Base-by-base conservation (phyloP, 1,140 invertebrate species). In the Diorhabda carinulata region DNA sequence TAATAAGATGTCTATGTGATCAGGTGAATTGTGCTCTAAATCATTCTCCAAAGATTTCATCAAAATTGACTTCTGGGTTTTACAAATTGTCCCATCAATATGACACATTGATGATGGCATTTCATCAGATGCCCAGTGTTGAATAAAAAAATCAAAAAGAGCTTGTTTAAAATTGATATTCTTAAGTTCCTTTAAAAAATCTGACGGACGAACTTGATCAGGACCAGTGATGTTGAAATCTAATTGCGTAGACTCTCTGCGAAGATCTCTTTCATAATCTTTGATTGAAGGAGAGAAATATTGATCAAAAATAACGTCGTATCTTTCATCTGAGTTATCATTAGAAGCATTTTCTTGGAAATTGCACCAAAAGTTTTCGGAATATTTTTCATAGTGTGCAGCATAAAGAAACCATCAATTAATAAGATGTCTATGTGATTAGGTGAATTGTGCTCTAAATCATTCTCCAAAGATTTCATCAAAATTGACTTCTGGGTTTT, bases 381-480 rank as follows among this genome's bases (percentile, higher is more conserved):
- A 3, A 78, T 69, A 71, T 78, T 72, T 72, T 71, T 77, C 67
- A 80, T 72, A 1, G 72, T 68, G 63, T 81, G 74, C 4, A 79
- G 64, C 6, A 79, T 61, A 64, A 77, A 80, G 25, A 61, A 68
- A 64, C 61, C 57, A 64, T 71, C 70, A 25, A 25, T 25, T 25
- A 25, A 47, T 63, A 70, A 57, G 9, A 67, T 45, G 70, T 79
- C 78, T 25, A 72, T 63, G n/a, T 57, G 58, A 62, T 4, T 3
- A 68, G 73, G 74, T 65, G 64, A 8, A 47, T 69, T 42, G 43
- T 68, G 57, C 25, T 74, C 43, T 3, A 72, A 40, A 8, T 69
- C 44, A 62, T 76, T 72, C 69, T 79, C 73, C 10, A 78, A 66
- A 59, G 60, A 64, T 73, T 78, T 74, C 4, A 75, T 65, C 3